Evolutionary conservation across 2,888 invertebrate species (phyloP).

Genomic region (Polyommatus icarus): DNA sequence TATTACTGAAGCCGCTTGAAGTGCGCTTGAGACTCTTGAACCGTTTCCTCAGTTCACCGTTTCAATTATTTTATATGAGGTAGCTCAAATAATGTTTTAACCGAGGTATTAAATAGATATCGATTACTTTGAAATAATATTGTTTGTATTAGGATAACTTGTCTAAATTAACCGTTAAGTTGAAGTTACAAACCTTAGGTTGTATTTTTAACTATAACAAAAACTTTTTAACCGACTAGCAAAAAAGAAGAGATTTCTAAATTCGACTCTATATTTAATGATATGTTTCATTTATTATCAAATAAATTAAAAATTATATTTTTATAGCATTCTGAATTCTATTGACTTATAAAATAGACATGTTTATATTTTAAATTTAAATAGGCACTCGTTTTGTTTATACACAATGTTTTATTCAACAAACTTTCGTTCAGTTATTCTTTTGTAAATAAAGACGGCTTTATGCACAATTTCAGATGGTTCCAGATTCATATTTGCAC

Average conservation of each 20-base stretch:
- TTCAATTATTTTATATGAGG: background rate
- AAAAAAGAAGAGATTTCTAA: too few species aligned
- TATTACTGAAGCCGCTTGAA: background rate
- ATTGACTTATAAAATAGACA: background rate
- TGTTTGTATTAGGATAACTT: background rate
- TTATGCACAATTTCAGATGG: constrained; percentile 38
- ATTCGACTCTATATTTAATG: too few species aligned
- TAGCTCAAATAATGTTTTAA: background rate
- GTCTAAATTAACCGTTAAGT: too few species aligned
- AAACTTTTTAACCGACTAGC: too few species aligned
- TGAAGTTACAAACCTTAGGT: too few species aligned
- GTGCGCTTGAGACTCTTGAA: background rate
- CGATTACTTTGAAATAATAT: too few species aligned
- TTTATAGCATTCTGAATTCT: background rate
- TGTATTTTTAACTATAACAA: too few species aligned
- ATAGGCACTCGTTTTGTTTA: constrained; percentile 28
- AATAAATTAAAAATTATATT: background rate
- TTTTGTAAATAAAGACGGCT: constrained; percentile 37
- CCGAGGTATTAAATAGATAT: too few species aligned
- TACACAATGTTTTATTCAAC: constrained; percentile 33
- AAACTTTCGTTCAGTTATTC: constrained; percentile 32
- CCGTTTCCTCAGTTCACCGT: background rate
- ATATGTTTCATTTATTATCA: background rate
- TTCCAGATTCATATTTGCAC: constrained; percentile 38
- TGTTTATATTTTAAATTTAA: background rate